Evolutionary conservation across 2,113 vertebrate genomes (phyloP).

Genomic region (Empidonax traillii): DNA sequence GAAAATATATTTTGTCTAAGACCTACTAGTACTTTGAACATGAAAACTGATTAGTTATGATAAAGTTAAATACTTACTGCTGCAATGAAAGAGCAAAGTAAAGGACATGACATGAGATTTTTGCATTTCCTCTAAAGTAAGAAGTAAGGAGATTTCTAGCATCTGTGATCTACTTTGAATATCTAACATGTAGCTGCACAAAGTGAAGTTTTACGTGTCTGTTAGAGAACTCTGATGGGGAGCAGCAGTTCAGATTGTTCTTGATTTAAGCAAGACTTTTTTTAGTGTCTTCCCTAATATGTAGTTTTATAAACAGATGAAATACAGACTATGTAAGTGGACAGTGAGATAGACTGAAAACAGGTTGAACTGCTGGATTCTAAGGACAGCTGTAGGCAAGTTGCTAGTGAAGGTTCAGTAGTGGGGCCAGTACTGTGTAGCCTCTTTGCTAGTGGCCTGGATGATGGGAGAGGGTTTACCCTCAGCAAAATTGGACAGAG

Average conservation of each 20-base stretch:
- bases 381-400: background rate
- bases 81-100: accelerated
- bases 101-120: background rate
- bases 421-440: background rate
- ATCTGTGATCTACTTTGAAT: background rate
- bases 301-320: background rate
- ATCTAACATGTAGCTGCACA: background rate
- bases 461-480: background rate
- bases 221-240: background rate
- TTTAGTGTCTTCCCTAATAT: background rate
- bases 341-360: background rate
- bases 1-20: background rate
- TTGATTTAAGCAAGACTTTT: background rate
- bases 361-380: background rate
- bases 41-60: background rate
- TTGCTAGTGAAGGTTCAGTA: background rate
- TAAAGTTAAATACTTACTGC: background rate
- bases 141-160: background rate
- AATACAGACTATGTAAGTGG: background rate
- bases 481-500: background rate
- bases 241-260: background rate
- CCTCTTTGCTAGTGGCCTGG: background rate
- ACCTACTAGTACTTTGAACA: background rate
- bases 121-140: background rate
- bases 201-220: background rate